Percentiles rank a stretch among this genome's conserved stretches.
Conservation (phyloP, 35 echinoderm and acorn worm species). For the Patiria miniata region DNA sequence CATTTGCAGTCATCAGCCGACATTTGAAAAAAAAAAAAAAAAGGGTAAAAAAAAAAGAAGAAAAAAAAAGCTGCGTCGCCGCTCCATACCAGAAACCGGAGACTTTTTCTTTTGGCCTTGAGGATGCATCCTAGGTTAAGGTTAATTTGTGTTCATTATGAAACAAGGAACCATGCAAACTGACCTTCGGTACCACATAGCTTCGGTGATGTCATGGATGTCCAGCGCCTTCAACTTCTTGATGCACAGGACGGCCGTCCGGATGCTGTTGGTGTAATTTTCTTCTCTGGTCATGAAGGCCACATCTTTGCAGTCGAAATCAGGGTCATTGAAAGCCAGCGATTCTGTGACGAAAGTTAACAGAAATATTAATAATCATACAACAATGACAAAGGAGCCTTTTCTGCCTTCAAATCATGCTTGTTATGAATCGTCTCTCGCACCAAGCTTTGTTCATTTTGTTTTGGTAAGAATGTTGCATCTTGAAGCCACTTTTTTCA, state of each 20-base stretch:
- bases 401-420: background rate
- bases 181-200: constrained; percentile 69
- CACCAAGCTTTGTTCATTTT: background rate
- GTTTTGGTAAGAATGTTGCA: too few species aligned
- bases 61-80: too few species aligned
- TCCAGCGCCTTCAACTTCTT: constrained; percentile 65
- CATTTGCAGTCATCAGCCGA: too few species aligned
- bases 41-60: too few species aligned
- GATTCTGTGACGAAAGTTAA: constrained; percentile 66
- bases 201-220: constrained; percentile 64
- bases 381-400: background rate
- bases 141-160: too few species aligned
- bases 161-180: too few species aligned
- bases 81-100: too few species aligned
- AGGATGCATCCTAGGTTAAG: too few species aligned
- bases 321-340: constrained; percentile 75
- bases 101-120: too few species aligned
- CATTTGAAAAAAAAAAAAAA: too few species aligned
- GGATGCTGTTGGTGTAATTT: constrained; percentile 64
- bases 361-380: constrained; percentile 15
- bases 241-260: constrained; percentile 50
- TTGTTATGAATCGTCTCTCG: background rate
- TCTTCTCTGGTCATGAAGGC: constrained; percentile 86
- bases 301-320: constrained; percentile 63
- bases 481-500: too few species aligned